These are phyloP conservation scores for Microtus montanus DNA, from an alignment of 2,113 vertebrate genomes.

Conservation along the genomic window DNA sequence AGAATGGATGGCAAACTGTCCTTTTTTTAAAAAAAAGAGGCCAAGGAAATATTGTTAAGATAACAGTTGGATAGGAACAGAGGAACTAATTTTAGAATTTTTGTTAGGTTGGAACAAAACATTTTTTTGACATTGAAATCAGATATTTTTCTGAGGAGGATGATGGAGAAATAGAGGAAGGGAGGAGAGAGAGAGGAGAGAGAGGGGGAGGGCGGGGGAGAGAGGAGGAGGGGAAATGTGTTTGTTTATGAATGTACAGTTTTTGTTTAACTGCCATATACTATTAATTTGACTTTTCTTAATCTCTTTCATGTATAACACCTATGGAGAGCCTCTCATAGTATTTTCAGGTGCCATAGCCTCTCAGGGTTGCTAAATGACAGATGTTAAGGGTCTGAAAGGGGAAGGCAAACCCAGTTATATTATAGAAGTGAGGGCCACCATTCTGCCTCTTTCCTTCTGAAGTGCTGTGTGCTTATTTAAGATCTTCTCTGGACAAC, in stretches of 20 bases:
- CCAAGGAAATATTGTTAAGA: conserved; percentile 30
- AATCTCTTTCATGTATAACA: background rate
- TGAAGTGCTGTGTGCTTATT: background rate
- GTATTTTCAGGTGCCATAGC: background rate
- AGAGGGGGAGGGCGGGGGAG: too few species aligned
- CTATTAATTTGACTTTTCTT: conserved; percentile 52
- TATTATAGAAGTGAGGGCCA: rapidly evolving
- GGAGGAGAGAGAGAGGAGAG: background rate
- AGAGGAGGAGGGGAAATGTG: too few species aligned
- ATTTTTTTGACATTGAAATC: background rate
- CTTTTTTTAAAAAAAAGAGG: background rate
- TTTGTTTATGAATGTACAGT: background rate
- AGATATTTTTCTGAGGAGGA: background rate
- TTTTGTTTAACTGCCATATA: background rate
- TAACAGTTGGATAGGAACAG: conserved; percentile 1
- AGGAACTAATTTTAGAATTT: conserved; percentile 38
- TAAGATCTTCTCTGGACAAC: background rate
- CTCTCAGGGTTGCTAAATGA: background rate
- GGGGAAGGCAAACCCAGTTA: background rate
- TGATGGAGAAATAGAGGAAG: too few species aligned
- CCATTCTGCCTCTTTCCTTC: background rate
- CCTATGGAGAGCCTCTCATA: background rate
- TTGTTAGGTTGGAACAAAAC: conserved; percentile 49
- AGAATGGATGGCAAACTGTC: conserved; percentile 71
- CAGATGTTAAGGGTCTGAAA: background rate